Percentiles rank a stretch among this genome's conserved stretches.
phyloP scores from a whole-genome alignment of 2,888 invertebrate species.

The Rotaria magnacalcarata region DNA sequence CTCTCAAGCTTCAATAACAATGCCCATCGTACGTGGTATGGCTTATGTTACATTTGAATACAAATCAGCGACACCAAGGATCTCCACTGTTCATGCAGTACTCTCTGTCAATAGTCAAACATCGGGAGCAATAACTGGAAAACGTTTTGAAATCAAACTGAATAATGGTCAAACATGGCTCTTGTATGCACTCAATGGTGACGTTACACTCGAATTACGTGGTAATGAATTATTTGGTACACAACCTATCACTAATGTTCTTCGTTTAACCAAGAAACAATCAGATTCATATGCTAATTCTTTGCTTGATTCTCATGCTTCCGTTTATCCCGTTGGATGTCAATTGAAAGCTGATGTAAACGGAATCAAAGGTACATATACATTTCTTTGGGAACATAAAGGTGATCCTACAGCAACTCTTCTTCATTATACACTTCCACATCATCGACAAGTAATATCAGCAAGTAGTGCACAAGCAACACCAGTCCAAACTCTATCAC shows the following conservation, averaged over 20 bases:
- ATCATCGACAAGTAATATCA: background rate
- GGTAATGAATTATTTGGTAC: constrained; percentile 14
- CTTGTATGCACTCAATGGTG: background rate
- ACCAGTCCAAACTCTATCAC: background rate
- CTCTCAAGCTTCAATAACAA: background rate
- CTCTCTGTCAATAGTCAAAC: constrained; percentile 27
- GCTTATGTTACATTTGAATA: constrained; percentile 38
- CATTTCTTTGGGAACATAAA: background rate
- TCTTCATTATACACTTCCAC: constrained; percentile 11
- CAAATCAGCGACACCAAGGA: constrained; percentile 23
- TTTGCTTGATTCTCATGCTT: background rate
- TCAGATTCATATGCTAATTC: background rate
- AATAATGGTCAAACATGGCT: constrained; percentile 27
- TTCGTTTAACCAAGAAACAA: constrained; percentile 1
- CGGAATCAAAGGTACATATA: background rate
- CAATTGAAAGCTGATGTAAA: background rate
- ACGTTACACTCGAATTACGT: background rate
- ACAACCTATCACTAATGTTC: background rate
- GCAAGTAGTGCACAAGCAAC: background rate
- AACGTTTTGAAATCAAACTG: background rate
- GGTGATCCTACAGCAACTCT: background rate
- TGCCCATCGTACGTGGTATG: constrained; percentile 33
- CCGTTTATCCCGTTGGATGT: constrained; percentile 1
- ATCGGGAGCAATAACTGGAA: background rate
- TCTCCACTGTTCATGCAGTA: constrained; percentile 39